A percentile compares a stretch with the other conserved stretches of the same genome.
Evolutionary conservation across 2,888 invertebrate genomes (phyloP).

Genomic region (Lagria hirta): DNA sequence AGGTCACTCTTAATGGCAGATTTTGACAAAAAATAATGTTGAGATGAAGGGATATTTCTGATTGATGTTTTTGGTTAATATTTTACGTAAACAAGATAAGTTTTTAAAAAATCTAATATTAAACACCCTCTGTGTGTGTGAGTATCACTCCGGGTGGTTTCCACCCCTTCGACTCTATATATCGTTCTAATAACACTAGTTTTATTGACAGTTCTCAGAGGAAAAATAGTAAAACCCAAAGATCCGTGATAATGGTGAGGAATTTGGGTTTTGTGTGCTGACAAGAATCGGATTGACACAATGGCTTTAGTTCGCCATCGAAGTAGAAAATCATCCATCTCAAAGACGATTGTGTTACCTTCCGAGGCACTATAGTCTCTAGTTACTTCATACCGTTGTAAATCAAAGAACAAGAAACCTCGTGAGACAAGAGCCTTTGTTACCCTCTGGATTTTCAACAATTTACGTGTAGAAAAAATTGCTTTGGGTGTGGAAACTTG

Average conservation of each 20-base stretch:
- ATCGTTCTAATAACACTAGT: too few relatives aligned
- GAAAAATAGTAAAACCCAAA: slow-evolving; percentile 3
- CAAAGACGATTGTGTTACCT: slow-evolving; percentile 30
- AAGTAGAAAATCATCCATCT: slow-evolving; percentile 33
- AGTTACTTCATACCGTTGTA: slow-evolving; percentile 30
- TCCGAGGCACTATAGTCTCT: slow-evolving; percentile 30
- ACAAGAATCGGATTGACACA: slow-evolving; percentile 25
- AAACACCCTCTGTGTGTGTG: too few relatives aligned
- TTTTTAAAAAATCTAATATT: too few relatives aligned
- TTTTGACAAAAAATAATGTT: too few relatives aligned
- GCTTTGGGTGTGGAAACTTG: background rate
- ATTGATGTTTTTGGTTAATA: too few relatives aligned
- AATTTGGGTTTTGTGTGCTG: slow-evolving; percentile 8
- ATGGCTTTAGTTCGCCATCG: slow-evolving; percentile 20
- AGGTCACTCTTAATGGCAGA: too few relatives aligned
- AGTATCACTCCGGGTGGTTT: too few relatives aligned
- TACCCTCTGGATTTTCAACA: slow-evolving; percentile 6
- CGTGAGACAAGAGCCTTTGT: slow-evolving; percentile 13
- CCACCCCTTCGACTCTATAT: too few relatives aligned
- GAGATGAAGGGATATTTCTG: too few relatives aligned
- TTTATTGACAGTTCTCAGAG: too few relatives aligned
- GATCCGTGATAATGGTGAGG: slow-evolving; percentile 4
- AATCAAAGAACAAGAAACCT: slow-evolving; percentile 30
- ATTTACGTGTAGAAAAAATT: background rate
- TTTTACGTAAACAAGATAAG: too few relatives aligned